Evolutionary conservation across 2,888 invertebrate species (phyloP).

Genomic region (Empis stercorea): DNA sequence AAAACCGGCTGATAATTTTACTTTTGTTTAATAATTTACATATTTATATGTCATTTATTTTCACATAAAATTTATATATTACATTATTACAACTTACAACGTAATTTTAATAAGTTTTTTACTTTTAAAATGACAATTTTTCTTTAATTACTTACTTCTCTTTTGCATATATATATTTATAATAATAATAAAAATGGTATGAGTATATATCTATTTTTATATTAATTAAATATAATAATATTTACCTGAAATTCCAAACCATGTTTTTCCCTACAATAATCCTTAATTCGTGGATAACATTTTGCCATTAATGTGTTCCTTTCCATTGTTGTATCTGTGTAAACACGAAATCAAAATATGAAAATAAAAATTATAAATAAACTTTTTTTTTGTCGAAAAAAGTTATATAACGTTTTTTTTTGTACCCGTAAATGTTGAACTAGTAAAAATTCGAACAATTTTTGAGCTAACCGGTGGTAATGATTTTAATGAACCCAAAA

Average conservation of each 20-base stretch:
- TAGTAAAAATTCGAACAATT: slow-evolving; percentile 95
- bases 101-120: no score
- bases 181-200: no score
- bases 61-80: no score
- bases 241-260: slow-evolving; percentile 93
- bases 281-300: slow-evolving; percentile 92
- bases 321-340: slow-evolving; percentile 91
- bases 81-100: no score
- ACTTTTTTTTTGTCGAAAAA: no score
- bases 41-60: no score
- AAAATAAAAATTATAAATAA: neutral
- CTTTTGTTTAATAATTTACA: no score
- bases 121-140: no score
- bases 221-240: neutral
- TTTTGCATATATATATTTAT: neutral
- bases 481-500: slow-evolving; percentile 73
- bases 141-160: no score
- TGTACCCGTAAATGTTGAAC: slow-evolving; percentile 93
- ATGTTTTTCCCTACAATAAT: slow-evolving; percentile 93
- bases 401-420: neutral
- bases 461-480: slow-evolving; percentile 94
- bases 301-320: slow-evolving; percentile 96
- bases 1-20: no score
- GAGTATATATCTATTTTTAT: neutral
- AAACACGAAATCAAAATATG: slow-evolving; percentile 10